Conservation (phyloP, 92 coral and sea anemone species). For the Anthopleura xanthogrammica region DNA sequence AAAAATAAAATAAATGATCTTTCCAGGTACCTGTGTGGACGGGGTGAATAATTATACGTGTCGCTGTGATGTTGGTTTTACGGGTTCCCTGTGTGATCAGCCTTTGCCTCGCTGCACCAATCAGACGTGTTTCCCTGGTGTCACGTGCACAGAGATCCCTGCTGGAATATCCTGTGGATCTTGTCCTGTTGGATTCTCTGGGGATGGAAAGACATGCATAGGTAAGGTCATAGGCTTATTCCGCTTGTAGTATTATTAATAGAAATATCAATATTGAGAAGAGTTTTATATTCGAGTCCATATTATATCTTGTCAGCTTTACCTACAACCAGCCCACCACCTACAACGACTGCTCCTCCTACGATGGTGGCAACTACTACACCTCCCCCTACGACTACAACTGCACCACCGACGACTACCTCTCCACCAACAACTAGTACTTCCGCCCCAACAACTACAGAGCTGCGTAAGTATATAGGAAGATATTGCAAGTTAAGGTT, state of each 20-base stretch:
- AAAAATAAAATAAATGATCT: background rate
- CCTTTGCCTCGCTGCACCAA: constrained; percentile 35
- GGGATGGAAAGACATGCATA: background rate
- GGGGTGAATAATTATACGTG: constrained; percentile 50
- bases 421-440: background rate
- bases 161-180: constrained; percentile 45
- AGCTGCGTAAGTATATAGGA: background rate
- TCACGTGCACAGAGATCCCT: constrained; percentile 37
- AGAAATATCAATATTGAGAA: no score
- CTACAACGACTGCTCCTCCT: background rate
- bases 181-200: constrained; percentile 1
- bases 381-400: background rate
- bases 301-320: background rate
- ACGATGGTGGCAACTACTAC: background rate
- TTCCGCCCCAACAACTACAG: background rate
- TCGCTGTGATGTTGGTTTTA: constrained; percentile 51
- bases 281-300: no score
- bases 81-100: constrained; percentile 57
- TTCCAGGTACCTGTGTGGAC: constrained; percentile 54
- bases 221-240: background rate
- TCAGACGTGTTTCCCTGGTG: constrained; percentile 58
- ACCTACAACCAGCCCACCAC: background rate
- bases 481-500: background rate
- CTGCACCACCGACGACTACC: background rate
- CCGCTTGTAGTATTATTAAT: no score